phyloP scores from a whole-genome alignment of 2,797 vertebrate genomes.

The Darevskia nairensis region DNA sequence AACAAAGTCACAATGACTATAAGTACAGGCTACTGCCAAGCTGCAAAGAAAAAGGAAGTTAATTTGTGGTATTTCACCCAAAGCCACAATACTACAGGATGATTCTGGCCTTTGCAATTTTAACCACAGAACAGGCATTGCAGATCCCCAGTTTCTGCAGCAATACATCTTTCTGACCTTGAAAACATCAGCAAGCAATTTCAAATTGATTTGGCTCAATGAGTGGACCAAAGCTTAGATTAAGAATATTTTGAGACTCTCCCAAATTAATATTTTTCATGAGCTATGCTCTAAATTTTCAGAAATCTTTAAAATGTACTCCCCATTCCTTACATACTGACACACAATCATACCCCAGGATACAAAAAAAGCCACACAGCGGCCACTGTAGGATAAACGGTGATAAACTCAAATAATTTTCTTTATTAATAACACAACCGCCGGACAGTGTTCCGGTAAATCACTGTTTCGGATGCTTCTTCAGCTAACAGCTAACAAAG shows the following conservation, averaged over 20 bases:
- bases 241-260: background rate
- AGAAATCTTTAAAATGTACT: background rate
- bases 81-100: slow-evolving; percentile 63
- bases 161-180: background rate
- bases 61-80: slow-evolving; percentile 55
- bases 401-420: no score
- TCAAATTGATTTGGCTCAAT: background rate
- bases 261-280: background rate
- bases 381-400: no score
- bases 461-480: no score
- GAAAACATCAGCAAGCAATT: background rate
- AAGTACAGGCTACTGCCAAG: slow-evolving; percentile 15
- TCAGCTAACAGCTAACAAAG: no score
- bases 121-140: slow-evolving; percentile 64
- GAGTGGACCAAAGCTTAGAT: background rate
- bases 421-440: no score
- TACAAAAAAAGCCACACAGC: no score
- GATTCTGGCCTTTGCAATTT: slow-evolving; percentile 57
- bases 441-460: no score
- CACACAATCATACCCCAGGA: background rate
- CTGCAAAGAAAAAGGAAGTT: slow-evolving; percentile 51
- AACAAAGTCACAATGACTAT: background rate
- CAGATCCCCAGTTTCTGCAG: background rate
- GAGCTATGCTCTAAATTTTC: background rate
- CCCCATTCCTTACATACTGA: background rate